Percentiles rank a stretch among this genome's conserved stretches.
These are phyloP conservation scores for Caenorhabditis angaria DNA, from an alignment of 2,888 invertebrate species.

Conservation along the genomic window DNA sequence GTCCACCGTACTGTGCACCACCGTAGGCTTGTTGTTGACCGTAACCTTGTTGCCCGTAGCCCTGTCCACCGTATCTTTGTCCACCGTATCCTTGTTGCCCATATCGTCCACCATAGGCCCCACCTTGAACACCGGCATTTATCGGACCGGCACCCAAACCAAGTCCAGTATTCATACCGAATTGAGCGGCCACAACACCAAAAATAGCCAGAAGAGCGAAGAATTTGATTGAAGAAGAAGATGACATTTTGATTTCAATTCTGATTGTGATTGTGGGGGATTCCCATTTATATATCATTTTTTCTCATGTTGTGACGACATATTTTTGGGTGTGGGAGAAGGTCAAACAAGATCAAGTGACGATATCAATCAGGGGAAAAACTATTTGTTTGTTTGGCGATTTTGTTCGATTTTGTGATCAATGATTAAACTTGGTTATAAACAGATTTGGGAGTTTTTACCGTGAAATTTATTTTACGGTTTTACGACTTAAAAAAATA, in stretches of 20 bases:
- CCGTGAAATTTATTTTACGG: too few relatives aligned
- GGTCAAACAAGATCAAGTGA: constrained; percentile 1
- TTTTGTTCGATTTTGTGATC: background rate
- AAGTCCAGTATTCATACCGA: constrained; percentile 1
- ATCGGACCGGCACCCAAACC: background rate
- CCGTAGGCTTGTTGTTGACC: background rate
- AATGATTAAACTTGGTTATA: too few relatives aligned
- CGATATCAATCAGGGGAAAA: background rate
- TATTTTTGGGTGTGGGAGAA: background rate
- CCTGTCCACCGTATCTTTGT: background rate
- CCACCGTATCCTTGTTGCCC: background rate
- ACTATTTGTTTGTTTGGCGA: background rate
- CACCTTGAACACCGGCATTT: background rate
- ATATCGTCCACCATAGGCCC: background rate
- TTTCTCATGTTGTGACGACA: too few relatives aligned
- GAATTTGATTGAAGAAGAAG: background rate
- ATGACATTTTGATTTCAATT: background rate
- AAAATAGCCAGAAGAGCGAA: background rate
- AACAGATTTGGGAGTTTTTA: too few relatives aligned
- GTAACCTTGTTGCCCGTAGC: background rate
- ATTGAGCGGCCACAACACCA: background rate
- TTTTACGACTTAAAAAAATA: too few relatives aligned
- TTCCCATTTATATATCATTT: background rate
- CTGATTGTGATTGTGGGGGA: background rate
- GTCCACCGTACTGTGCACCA: background rate